A percentile compares a stretch with the other conserved stretches of the same genome.
phyloP scores from a whole-genome alignment of 1,140 invertebrate genomes.

The Oryzaephilus surinamensis region DNA sequence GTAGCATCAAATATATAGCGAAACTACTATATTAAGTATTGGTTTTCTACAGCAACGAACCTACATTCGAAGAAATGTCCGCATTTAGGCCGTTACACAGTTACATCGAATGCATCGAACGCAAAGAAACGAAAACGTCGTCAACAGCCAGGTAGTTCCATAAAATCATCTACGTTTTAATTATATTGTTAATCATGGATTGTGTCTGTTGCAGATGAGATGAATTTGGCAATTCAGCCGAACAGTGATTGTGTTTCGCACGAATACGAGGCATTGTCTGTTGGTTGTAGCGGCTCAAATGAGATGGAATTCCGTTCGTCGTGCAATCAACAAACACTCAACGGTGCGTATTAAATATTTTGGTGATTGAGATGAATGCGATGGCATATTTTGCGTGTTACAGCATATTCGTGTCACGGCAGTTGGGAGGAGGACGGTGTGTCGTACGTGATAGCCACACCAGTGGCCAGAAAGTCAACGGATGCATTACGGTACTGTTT shows the following conservation, averaged over 20 bases:
- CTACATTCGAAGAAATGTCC: constrained; percentile 55
- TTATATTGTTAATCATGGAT: not conserved
- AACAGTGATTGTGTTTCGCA: constrained; percentile 32
- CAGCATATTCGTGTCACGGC: constrained; percentile 57
- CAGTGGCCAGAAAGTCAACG: constrained; percentile 33
- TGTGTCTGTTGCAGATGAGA: constrained; percentile 12
- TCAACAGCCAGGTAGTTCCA: constrained; percentile 24
- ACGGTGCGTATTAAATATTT: constrained; percentile 19
- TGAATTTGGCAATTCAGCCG: constrained; percentile 15
- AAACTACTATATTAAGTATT: too few relatives aligned
- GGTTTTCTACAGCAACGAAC: constrained; percentile 56
- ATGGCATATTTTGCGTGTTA: constrained; percentile 13
- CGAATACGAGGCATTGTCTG: constrained; percentile 47
- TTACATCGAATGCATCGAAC: constrained; percentile 39
- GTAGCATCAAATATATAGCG: too few relatives aligned
- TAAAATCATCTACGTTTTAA: not conserved
- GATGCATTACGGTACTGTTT: constrained; percentile 42
- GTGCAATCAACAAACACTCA: constrained; percentile 36
- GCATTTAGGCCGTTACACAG: constrained; percentile 53
- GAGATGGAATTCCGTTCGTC: constrained; percentile 61
- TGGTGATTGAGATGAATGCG: not conserved
- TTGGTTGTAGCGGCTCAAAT: constrained; percentile 50
- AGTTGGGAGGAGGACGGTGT: constrained; percentile 55
- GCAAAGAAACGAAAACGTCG: constrained; percentile 24
- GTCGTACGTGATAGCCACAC: constrained; percentile 52